These are phyloP conservation scores for Trichopoda pennipes DNA, from an alignment of 2,888 invertebrate species.

Conservation along the genomic window DNA sequence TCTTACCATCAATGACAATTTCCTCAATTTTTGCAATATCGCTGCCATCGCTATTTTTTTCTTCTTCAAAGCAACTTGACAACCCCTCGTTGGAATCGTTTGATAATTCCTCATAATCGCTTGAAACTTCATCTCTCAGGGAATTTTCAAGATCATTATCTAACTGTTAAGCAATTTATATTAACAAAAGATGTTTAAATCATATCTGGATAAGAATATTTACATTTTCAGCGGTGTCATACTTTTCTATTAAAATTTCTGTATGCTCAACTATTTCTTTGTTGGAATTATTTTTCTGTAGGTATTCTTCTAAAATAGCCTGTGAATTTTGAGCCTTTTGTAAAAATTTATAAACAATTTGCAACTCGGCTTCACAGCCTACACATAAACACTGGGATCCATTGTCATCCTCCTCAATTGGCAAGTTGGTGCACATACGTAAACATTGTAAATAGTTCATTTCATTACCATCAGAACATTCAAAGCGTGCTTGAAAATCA, in stretches of 20 bases:
- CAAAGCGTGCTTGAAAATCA: constrained; percentile 71
- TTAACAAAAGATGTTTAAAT: background rate
- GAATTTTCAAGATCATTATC: background rate
- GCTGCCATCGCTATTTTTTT: background rate
- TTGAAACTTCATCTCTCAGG: background rate
- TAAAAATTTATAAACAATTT: constrained; percentile 70
- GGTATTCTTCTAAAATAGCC: constrained; percentile 61
- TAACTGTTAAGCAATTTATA: background rate
- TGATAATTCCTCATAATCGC: background rate
- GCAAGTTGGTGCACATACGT: constrained; percentile 70
- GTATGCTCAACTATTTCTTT: constrained; percentile 34
- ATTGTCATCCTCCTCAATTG: constrained; percentile 55
- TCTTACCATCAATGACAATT: background rate
- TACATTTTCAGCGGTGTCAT: background rate
- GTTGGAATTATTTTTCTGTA: background rate
- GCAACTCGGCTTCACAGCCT: constrained; percentile 69
- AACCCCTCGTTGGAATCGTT: background rate
- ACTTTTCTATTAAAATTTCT: constrained; percentile 45
- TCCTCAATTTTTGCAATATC: background rate
- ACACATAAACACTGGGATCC: constrained; percentile 69
- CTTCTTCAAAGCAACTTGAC: background rate
- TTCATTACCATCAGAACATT: constrained; percentile 6
- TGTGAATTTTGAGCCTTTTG: constrained; percentile 69
- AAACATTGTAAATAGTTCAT: constrained; percentile 72
- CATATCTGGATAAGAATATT: background rate